A percentile compares a stretch with the other conserved stretches of the same genome.
These are phyloP conservation scores for Thereva nobilitata DNA, from an alignment of 2,888 invertebrate genomes.

Conservation along the genomic window DNA sequence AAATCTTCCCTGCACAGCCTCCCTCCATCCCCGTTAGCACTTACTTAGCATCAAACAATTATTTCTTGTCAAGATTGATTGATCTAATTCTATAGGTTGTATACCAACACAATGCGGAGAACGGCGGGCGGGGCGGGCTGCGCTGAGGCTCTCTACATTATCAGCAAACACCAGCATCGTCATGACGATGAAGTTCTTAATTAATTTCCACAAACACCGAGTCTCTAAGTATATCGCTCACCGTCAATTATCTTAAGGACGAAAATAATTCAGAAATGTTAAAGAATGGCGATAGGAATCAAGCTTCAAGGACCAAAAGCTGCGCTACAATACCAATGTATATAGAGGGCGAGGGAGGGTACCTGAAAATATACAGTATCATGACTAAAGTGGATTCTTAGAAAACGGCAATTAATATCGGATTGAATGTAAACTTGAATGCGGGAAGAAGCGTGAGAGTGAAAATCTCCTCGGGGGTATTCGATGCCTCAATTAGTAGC, in stretches of 20 bases:
- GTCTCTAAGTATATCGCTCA: neutral
- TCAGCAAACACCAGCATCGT: neutral
- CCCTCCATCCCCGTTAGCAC: neutral
- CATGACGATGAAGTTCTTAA: neutral
- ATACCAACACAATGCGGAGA: too few species aligned
- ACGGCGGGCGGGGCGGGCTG: neutral
- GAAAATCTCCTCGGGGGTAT: too few species aligned
- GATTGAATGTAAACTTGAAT: too few species aligned
- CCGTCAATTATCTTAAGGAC: slow-evolving; percentile 20
- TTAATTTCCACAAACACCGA: slow-evolving; percentile 25
- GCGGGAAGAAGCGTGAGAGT: too few species aligned
- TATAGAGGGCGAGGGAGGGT: neutral
- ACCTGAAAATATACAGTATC: too few species aligned
- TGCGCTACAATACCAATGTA: neutral
- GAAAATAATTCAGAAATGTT: slow-evolving; percentile 23
- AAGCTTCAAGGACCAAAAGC: too few species aligned
- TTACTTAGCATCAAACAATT: slow-evolving; percentile 6
- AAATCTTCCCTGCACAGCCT: too few species aligned
- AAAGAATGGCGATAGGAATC: slow-evolving; percentile 3
- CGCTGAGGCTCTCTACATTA: slow-evolving; percentile 1
- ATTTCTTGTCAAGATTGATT: slow-evolving; percentile 29
- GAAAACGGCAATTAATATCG: too few species aligned
- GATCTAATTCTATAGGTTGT: slow-evolving; percentile 9
- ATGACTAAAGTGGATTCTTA: too few species aligned
- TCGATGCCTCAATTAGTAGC: too few species aligned